Percentiles rank a stretch among this genome's conserved stretches.
These are phyloP conservation scores for Regulus satrapa DNA, from an alignment of 2,113 vertebrate genomes.

Conservation along the genomic window DNA sequence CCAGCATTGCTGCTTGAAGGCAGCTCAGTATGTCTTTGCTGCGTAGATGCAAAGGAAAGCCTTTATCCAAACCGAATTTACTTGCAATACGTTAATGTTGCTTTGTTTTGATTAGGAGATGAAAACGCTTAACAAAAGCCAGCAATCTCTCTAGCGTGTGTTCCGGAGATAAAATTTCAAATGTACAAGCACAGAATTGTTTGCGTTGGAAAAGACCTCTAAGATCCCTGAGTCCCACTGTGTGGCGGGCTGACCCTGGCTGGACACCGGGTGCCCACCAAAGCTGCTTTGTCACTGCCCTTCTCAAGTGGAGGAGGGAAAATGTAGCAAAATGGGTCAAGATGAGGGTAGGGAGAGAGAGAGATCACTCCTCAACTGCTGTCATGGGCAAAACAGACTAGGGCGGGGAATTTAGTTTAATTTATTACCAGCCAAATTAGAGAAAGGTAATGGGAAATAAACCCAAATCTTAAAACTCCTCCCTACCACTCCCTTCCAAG, in stretches of 20 bases:
- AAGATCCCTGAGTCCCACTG: rapidly evolving
- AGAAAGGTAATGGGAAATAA: background rate
- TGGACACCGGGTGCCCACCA: background rate
- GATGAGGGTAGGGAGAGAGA: background rate
- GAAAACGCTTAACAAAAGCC: background rate
- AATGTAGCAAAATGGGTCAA: background rate
- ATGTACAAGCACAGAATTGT: background rate
- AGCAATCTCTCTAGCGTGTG: background rate
- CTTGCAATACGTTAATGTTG: background rate
- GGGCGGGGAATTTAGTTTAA: background rate
- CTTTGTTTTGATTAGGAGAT: background rate
- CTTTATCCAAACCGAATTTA: background rate
- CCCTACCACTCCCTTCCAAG: background rate
- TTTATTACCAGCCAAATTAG: background rate
- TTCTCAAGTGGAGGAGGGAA: background rate
- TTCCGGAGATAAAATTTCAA: background rate
- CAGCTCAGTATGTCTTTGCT: background rate
- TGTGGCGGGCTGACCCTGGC: background rate
- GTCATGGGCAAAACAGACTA: background rate
- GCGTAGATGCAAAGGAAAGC: background rate
- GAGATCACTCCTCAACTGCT: background rate
- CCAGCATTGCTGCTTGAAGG: background rate
- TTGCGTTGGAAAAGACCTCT: background rate
- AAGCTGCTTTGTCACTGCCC: background rate
- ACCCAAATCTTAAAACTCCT: background rate